Percentiles rank a stretch among this genome's conserved stretches.
Conservation (phyloP, 2,888 invertebrate species). For the Zaprionus bogoriensis region DNA sequence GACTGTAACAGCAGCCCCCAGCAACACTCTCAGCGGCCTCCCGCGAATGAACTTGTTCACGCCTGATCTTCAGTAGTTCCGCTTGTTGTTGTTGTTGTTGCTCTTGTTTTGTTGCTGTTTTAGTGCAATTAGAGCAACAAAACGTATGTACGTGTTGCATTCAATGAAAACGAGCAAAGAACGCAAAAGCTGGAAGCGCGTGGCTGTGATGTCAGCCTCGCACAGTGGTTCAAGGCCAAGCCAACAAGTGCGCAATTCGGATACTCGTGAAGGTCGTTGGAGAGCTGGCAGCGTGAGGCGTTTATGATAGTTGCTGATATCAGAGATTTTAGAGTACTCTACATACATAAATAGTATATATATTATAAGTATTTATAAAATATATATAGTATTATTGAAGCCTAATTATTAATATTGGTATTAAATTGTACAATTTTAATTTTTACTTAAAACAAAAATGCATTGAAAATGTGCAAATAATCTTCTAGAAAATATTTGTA, state of each 20-base stretch:
- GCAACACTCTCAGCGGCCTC: not conserved
- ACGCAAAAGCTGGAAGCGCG: slow-evolving; percentile 44
- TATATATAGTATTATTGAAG: too few relatives aligned
- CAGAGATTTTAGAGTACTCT: too few relatives aligned
- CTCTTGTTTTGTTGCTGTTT: not conserved
- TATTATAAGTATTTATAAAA: too few relatives aligned
- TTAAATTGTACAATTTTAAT: too few relatives aligned
- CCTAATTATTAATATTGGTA: too few relatives aligned
- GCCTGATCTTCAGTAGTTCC: not conserved
- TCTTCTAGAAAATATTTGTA: too few relatives aligned
- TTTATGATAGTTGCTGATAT: too few relatives aligned
- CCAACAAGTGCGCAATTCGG: not conserved
- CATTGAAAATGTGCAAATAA: too few relatives aligned
- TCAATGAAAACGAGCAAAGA: slow-evolving; percentile 30
- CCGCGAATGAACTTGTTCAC: slow-evolving; percentile 10
- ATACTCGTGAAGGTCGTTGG: not conserved
- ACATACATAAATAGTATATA: too few relatives aligned
- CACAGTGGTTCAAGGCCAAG: slow-evolving; percentile 27
- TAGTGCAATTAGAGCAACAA: slow-evolving; percentile 15
- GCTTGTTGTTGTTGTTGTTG: not conserved
- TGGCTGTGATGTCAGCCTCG: slow-evolving; percentile 41
- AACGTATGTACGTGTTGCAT: slow-evolving; percentile 9
- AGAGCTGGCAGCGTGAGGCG: not conserved
- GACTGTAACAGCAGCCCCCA: too few relatives aligned
- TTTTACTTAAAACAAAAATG: too few relatives aligned